phyloP scores from a whole-genome alignment of 2,888 invertebrate genomes.

The Aphrophora alni region DNA sequence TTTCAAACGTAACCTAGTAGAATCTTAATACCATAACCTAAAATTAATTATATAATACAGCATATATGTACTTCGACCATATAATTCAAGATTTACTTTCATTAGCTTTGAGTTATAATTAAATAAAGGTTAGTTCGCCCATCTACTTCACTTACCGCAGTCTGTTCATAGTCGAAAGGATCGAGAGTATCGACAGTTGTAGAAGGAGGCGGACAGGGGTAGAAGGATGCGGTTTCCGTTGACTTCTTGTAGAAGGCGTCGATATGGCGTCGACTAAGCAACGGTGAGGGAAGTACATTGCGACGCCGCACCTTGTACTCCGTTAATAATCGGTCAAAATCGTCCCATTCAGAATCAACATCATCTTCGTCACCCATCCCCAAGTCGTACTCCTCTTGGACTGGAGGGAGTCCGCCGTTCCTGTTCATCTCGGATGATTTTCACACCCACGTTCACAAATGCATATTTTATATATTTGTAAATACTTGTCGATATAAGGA shows the following conservation, averaged over 20 bases:
- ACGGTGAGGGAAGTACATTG: conserved; percentile 47
- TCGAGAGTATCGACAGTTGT: conserved; percentile 57
- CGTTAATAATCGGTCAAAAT: conserved; percentile 63
- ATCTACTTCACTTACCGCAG: conserved; percentile 57
- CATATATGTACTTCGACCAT: no score
- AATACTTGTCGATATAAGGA: no score
- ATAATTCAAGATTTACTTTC: no score
- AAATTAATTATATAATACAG: no score
- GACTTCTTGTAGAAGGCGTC: conserved; percentile 43
- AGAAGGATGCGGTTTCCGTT: conserved; percentile 58
- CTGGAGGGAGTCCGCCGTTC: conserved; percentile 13
- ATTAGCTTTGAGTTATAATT: no score
- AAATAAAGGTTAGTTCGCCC: no score
- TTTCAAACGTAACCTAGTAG: no score
- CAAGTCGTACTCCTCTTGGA: conserved; percentile 35
- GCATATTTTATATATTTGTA: background rate
- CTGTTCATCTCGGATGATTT: background rate
- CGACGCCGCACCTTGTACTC: conserved; percentile 56
- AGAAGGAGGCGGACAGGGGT: conserved; percentile 64
- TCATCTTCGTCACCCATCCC: conserved; percentile 57
- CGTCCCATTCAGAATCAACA: conserved; percentile 67
- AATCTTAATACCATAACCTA: no score
- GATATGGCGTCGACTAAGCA: conserved; percentile 28
- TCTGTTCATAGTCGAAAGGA: conserved; percentile 56
- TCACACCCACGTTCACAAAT: background rate